Evolutionary conservation across 2,888 invertebrate species (phyloP), one percentile per base, ranked within the genome.

Genomic region (Chironomus tentans): DNA sequence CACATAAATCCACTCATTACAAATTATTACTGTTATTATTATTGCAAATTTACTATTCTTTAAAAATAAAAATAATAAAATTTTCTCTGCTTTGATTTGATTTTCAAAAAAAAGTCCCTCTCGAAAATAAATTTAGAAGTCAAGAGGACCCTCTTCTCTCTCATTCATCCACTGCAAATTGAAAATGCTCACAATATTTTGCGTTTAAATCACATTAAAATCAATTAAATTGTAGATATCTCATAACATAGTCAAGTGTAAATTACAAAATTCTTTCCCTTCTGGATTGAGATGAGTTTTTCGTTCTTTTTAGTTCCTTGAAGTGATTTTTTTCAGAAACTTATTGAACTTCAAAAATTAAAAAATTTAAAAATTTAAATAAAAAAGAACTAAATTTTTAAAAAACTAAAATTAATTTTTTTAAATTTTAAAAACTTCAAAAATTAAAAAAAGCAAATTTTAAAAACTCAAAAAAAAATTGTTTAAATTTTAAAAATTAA

Each of bases 201-300:
- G 38, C 38, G 38, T 38, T 68, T 68, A 47, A 70, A 70, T 48
- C 70, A 69, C 69, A 70, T 70, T 56, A 56, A 70, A 70, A 70
- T 70, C 70, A 70, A 70, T 70, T 70, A 70, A 56, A 50, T 70
- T 70, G 46, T 48, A 12, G 22, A 70, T 22, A 22, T 50, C 70
- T 69, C 38, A 38, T 38, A 56, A 56, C 56, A 56, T 18, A 56
- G 56, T 56, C 70, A 70, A 70, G 70, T 70, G 70, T 70, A 70
- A 70, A 70, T 70, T 70, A 70, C 56, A 47, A 47, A 13, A n/a
- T 18, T 47, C 38, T 38, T 38, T 38, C 38, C 38, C 38, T 38
- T 38, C 4, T 7, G 2, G 10, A 10, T 38, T 38, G 28, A 38
- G 10, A 2, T 10, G 38, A 38, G 38, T 1, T 68, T 68, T 28